Base-by-base conservation (phyloP, 1,140 invertebrate genomes). In the Chrysoperla carnea region DNA sequence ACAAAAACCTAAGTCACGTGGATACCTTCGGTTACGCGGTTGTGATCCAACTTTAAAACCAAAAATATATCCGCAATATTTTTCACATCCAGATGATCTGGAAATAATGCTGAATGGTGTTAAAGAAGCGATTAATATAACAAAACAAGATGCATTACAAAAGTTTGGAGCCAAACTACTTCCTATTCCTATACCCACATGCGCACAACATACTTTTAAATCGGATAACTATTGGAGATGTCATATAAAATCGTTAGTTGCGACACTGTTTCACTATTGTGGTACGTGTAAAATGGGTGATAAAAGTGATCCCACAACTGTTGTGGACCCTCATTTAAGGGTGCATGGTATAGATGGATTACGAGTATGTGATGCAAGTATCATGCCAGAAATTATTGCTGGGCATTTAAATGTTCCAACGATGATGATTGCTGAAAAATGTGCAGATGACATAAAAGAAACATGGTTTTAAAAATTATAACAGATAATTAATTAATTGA, bases 381-480 rank as follows among this genome's bases (percentile, higher is more conserved):
- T 63, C 6, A 63, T 64, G 50, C 61, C 62, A 5, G 59, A 43
- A 0, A 52, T 64, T 6, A 47, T 58, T 11, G 58, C 60, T 11
- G 57, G 62, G 53, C 31, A 60, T 36, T 57, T 51, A 1, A 59
- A 59, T 40, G 61, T 61, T 54, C 59, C 60, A 4, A 48, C 50
- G 0, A 47, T 58, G 11, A 79, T 79, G 72, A 77, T 81, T 27
- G 84, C 73, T 1, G 84, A 88, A 54, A 85, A 84, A 55, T 80
- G 69, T 1, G 76, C 79, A 4, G 82, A 86, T 49, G 72, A 86
- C 65, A 84, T 87, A 39, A 84, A 84, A 53, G 69, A 82, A 52
- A 80, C 83, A 53, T 83, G 76, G 76, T n/a, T n/a, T n/a, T n/a
- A n/a, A n/a, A n/a, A n/a, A n/a, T n/a, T n/a, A n/a, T n/a, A n/a